Evolutionary conservation across 2,797 vertebrate genomes (phyloP).

Genomic region (Ptychobarbus kaznakovi): DNA sequence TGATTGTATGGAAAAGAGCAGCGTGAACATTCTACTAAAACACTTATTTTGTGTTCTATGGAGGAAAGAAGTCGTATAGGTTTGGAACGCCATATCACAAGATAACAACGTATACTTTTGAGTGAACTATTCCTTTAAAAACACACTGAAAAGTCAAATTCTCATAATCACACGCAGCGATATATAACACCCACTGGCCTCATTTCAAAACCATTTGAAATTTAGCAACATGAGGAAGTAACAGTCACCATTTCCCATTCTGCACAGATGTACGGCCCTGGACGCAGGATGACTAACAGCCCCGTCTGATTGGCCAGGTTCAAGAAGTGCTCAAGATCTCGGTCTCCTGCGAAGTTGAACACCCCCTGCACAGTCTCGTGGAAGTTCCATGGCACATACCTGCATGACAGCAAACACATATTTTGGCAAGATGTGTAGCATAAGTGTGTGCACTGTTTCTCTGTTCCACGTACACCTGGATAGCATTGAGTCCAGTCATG

Average conservation of each 20-base stretch:
- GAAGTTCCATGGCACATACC: slow-evolving; percentile 97
- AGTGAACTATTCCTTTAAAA: background rate
- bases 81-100: background rate
- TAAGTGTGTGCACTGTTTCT: too few species aligned
- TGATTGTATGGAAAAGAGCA: background rate
- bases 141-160: background rate
- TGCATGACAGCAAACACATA: slow-evolving; percentile 65
- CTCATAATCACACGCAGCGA: background rate
- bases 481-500: slow-evolving; percentile 89
- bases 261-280: slow-evolving; percentile 97
- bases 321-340: slow-evolving; percentile 89
- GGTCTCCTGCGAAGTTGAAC: slow-evolving; percentile 85
- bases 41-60: slow-evolving; percentile 1
- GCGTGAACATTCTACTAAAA: background rate
- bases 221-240: background rate
- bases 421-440: background rate
- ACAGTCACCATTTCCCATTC: slow-evolving; percentile 97
- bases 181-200: background rate
- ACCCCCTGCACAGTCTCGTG: slow-evolving; percentile 86
- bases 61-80: background rate
- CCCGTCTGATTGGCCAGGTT: slow-evolving; percentile 85
- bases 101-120: background rate
- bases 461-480: slow-evolving; percentile 86
- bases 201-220: background rate
- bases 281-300: slow-evolving; percentile 92